Conservation (phyloP, 1,140 invertebrate species). For the Choristoneura fumiferana region DNA sequence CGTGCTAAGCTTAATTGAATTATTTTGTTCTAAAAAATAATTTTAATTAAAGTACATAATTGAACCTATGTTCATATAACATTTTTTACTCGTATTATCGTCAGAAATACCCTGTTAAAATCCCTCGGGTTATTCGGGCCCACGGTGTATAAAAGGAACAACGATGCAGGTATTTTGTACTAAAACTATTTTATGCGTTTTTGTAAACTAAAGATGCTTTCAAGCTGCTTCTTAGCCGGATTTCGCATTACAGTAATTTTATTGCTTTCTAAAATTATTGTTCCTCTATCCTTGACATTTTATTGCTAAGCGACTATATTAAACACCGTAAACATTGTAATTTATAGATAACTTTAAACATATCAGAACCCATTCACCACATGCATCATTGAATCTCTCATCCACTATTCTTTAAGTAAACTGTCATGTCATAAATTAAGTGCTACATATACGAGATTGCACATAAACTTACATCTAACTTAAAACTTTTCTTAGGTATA, state of each 20-base stretch:
- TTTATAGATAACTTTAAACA: neutral
- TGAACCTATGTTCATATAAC: too few relatives aligned
- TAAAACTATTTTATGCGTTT: too few relatives aligned
- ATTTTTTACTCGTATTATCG: too few relatives aligned
- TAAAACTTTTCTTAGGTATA: slow-evolving; percentile 14
- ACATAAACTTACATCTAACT: slow-evolving; percentile 1
- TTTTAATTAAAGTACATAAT: too few relatives aligned
- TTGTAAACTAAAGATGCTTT: too few relatives aligned
- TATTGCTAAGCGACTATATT: slow-evolving; percentile 26
- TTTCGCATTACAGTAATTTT: slow-evolving; percentile 19
- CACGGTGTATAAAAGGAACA: too few relatives aligned
- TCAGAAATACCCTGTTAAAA: too few relatives aligned
- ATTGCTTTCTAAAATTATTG: slow-evolving; percentile 41
- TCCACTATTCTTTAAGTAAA: neutral
- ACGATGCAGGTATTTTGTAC: too few relatives aligned
- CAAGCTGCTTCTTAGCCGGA: too few relatives aligned
- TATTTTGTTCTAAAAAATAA: too few relatives aligned
- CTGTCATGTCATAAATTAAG: slow-evolving; percentile 17
- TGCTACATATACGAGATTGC: slow-evolving; percentile 5
- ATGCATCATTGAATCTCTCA: neutral
- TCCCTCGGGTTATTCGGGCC: too few relatives aligned
- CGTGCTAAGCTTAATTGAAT: too few relatives aligned
- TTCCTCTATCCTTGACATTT: slow-evolving; percentile 24
- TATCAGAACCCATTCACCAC: neutral
- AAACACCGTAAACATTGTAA: slow-evolving; percentile 1